Evolutionary conservation across 2,888 invertebrate species (phyloP).

Genomic region (Cephalotes varians): DNA sequence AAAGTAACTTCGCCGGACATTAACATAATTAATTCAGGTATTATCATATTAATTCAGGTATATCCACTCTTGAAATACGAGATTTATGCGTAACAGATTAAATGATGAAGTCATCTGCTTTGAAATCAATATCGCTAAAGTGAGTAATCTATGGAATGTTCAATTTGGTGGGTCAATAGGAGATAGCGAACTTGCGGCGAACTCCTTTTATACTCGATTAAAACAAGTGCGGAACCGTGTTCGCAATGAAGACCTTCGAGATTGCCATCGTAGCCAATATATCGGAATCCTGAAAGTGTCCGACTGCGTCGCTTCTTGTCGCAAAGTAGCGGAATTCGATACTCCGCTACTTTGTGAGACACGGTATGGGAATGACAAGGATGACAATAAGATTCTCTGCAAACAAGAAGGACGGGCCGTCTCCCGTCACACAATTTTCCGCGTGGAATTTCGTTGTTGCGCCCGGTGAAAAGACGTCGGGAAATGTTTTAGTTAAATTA

Average conservation of each 20-base stretch:
- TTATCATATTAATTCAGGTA: slow-evolving; percentile 2
- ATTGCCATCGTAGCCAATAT: slow-evolving; percentile 51
- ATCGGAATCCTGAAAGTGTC: slow-evolving; percentile 61
- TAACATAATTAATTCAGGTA: slow-evolving; percentile 12
- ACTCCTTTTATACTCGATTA: slow-evolving; percentile 71
- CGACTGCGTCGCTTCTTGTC: slow-evolving; percentile 51
- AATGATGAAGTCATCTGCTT: slow-evolving; percentile 15
- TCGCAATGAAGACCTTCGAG: slow-evolving; percentile 56
- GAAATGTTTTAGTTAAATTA: slow-evolving; percentile 68
- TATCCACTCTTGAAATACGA: background rate
- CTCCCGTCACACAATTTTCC: slow-evolving; percentile 63
- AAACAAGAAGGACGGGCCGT: slow-evolving; percentile 51
- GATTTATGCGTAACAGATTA: slow-evolving; percentile 12
- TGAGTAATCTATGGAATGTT: slow-evolving; percentile 46
- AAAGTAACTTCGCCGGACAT: background rate
- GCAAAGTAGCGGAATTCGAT: slow-evolving; percentile 70
- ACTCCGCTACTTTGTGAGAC: slow-evolving; percentile 64
- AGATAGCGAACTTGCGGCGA: slow-evolving; percentile 63
- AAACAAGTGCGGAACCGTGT: slow-evolving; percentile 78
- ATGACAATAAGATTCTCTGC: slow-evolving; percentile 31
- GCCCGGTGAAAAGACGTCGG: slow-evolving; percentile 48
- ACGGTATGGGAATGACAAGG: slow-evolving; percentile 43
- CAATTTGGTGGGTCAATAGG: slow-evolving; percentile 55
- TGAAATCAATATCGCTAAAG: slow-evolving; percentile 34
- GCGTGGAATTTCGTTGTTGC: slow-evolving; percentile 63